A percentile compares a stretch with the other conserved stretches of the same genome.
These are phyloP conservation scores for Cynopterus sphinx DNA, from an alignment of 2,797 vertebrate genomes.

Conservation along the genomic window DNA sequence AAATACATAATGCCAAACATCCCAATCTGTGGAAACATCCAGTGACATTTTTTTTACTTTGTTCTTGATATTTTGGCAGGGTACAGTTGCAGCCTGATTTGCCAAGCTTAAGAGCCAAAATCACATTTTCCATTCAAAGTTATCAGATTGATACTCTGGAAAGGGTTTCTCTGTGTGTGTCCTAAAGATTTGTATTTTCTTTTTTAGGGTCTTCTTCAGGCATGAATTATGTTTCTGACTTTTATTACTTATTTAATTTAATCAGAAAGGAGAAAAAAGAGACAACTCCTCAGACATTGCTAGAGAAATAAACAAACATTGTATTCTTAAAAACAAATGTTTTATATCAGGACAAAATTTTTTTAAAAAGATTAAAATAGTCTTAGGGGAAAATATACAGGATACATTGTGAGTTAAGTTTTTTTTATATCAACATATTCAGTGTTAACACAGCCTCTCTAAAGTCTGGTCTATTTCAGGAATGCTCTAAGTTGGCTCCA, in stretches of 20 bases:
- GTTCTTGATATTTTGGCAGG: not conserved
- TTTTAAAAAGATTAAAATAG: not conserved
- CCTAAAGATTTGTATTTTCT: not conserved
- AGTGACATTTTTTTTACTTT: not conserved
- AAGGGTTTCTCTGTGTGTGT: not conserved
- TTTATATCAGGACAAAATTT: not conserved
- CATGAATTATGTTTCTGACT: not conserved
- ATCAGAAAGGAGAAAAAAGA: not conserved
- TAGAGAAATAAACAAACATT: not conserved
- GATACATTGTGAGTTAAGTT: not conserved
- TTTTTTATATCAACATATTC: not conserved
- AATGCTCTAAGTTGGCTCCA: not conserved
- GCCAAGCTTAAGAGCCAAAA: not conserved
- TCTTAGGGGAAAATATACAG: not conserved
- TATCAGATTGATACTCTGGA: not conserved
- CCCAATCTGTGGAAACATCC: not conserved
- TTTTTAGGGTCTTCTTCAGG: not conserved
- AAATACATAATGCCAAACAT: constrained; percentile 22
- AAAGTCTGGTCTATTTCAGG: not conserved
- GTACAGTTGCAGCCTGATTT: not conserved
- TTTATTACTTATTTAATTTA: constrained; percentile 19
- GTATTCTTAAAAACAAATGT: not conserved
- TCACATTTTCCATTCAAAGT: not conserved
- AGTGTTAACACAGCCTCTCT: not conserved
- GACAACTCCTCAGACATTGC: not conserved